phyloP scores from a whole-genome alignment of 2,888 invertebrate species.

The Diploptera punctata region DNA sequence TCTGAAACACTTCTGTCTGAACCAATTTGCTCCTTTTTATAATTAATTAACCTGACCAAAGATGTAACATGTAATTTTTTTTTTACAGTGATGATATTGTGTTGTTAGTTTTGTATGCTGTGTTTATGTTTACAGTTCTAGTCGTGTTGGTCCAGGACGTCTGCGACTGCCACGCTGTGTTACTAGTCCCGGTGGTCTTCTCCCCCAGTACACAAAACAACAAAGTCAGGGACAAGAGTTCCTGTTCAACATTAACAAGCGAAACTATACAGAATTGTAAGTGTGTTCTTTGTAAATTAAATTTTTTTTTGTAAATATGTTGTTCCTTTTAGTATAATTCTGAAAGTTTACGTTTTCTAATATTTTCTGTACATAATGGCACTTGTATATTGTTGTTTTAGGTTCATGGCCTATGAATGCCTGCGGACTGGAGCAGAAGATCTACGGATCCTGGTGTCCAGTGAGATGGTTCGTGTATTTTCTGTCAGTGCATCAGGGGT shows the following conservation, averaged over 20 bases:
- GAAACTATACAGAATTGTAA: constrained; percentile 74
- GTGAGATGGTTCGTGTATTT: constrained; percentile 74
- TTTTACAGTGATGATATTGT: too few relatives aligned
- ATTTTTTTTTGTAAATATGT: not conserved
- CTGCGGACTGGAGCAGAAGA: constrained; percentile 78
- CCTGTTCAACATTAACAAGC: constrained; percentile 73
- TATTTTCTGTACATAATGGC: too few relatives aligned
- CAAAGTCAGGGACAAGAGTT: constrained; percentile 84
- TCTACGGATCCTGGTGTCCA: constrained; percentile 81
- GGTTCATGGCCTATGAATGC: constrained; percentile 82
- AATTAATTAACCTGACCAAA: too few relatives aligned
- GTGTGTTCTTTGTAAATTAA: constrained; percentile 40
- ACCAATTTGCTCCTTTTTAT: too few relatives aligned
- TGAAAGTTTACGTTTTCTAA: too few relatives aligned
- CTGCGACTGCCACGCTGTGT: constrained; percentile 77
- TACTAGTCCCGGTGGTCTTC: constrained; percentile 79
- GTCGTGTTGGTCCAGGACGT: constrained; percentile 70
- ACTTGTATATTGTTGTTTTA: constrained; percentile 45
- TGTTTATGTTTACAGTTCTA: constrained; percentile 65
- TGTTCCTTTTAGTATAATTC: not conserved
- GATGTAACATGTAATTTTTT: too few relatives aligned
- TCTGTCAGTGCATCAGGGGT: constrained; percentile 59
- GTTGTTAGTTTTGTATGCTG: too few relatives aligned
- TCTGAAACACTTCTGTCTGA: too few relatives aligned
- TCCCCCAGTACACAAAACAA: constrained; percentile 80